Evolutionary conservation across 92 coral and sea anemone species (phyloP).

Genomic region (Bergia sp.): DNA sequence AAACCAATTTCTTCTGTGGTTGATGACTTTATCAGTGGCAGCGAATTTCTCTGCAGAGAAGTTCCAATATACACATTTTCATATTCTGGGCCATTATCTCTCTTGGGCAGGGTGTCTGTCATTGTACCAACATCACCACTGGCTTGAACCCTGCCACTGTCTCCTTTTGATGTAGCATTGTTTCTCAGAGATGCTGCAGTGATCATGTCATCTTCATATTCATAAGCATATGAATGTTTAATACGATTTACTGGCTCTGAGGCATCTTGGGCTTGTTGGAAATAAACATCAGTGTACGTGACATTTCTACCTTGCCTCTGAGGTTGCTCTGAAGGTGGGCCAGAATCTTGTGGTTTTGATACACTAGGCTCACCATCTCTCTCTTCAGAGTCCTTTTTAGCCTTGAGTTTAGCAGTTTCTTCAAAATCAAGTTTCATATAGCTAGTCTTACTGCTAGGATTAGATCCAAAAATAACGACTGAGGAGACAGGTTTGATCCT

Average conservation of each 20-base stretch:
- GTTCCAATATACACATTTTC: constrained; percentile 34
- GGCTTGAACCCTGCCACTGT: neutral
- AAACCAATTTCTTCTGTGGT: neutral
- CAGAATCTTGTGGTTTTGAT: neutral
- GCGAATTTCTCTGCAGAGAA: constrained; percentile 15
- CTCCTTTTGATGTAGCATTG: neutral
- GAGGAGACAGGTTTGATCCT: constrained; percentile 78
- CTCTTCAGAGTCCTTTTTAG: neutral
- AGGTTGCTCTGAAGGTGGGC: constrained; percentile 14
- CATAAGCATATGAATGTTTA: constrained; percentile 45
- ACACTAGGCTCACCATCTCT: neutral
- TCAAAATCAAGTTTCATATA: constrained; percentile 53
- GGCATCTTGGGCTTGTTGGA: neutral
- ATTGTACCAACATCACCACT: neutral
- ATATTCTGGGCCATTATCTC: constrained; percentile 18
- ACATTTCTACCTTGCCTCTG: neutral
- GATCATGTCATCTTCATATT: constrained; percentile 41
- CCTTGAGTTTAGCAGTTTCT: constrained; percentile 46
- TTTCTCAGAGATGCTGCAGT: constrained; percentile 16
- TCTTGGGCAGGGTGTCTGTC: neutral
- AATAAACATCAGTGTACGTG: constrained; percentile 4
- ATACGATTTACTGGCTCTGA: constrained; percentile 14
- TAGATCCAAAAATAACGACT: constrained; percentile 27
- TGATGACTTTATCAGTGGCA: constrained; percentile 19
- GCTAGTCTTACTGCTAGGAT: constrained; percentile 22